Percentiles rank a stretch among this genome's conserved stretches.
These are phyloP conservation scores for Liposcelis brunnea DNA, from an alignment of 2,888 invertebrate species.

Conservation along the genomic window DNA sequence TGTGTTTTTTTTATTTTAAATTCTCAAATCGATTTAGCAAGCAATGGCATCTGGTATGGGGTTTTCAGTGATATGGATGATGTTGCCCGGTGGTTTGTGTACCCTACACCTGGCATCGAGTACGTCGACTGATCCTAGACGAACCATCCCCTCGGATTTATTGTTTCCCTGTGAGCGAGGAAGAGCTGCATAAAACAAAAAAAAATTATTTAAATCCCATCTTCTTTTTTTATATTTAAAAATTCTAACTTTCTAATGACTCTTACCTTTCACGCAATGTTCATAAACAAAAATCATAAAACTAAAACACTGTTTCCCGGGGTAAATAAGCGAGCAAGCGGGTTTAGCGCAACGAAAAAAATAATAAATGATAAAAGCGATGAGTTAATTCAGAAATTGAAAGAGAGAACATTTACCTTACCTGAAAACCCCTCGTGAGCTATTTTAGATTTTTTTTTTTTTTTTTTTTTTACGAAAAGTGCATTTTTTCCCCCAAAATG, in stretches of 20 bases:
- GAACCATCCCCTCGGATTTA: neutral
- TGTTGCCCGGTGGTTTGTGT: slow-evolving; percentile 37
- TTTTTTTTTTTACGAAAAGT: neutral
- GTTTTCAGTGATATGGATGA: slow-evolving; percentile 60
- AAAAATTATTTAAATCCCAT: neutral
- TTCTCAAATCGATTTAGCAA: slow-evolving; percentile 33
- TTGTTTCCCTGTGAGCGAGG: neutral
- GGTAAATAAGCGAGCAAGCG: slow-evolving; percentile 11
- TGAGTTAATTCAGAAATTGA: slow-evolving; percentile 11
- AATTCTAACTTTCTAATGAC: too few species aligned
- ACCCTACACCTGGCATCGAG: slow-evolving; percentile 21
- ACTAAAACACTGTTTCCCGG: slow-evolving; percentile 2
- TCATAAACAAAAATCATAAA: too few species aligned
- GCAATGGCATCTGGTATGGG: slow-evolving; percentile 58
- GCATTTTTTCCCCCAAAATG: neutral
- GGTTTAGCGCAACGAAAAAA: slow-evolving; percentile 12
- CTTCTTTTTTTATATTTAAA: too few species aligned
- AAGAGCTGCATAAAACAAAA: neutral
- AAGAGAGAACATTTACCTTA: slow-evolving; percentile 3
- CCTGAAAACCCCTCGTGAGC: neutral
- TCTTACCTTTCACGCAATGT: too few species aligned
- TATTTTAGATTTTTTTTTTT: too few species aligned
- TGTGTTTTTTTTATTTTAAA: too few species aligned
- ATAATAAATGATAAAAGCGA: slow-evolving; percentile 4
- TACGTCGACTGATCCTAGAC: slow-evolving; percentile 13